Evolutionary conservation across 2,113 vertebrate species (phyloP).

Genomic region (Hydrolagus affinis): DNA sequence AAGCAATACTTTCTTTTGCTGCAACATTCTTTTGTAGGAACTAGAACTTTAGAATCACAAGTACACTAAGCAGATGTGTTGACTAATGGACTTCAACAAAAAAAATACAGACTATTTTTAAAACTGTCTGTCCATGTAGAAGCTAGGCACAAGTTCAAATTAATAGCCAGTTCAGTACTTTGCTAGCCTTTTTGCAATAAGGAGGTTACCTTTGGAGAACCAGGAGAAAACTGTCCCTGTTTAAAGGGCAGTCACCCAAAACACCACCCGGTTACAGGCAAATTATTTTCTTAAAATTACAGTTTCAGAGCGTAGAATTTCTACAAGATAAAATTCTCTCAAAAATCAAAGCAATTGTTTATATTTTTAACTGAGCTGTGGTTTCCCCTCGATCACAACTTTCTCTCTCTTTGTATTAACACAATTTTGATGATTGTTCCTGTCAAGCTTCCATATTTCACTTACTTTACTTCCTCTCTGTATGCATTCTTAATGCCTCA

Average conservation of each 20-base stretch:
- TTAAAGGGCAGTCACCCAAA: no score
- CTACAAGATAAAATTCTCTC: neutral
- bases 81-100: neutral
- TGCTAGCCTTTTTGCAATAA: neutral
- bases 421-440: no score
- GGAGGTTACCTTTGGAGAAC: neutral
- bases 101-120: neutral
- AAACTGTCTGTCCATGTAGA: neutral
- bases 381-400: no score
- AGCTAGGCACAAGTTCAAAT: neutral
- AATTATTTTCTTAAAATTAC: no score
- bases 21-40: neutral
- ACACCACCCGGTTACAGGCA: no score
- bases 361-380: neutral
- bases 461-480: no score
- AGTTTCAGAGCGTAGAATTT: neutral
- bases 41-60: slow-evolving; percentile 12
- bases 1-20: slow-evolving; percentile 1
- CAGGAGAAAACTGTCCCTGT: neutral
- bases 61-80: slow-evolving; percentile 27
- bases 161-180: neutral
- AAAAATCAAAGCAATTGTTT: neutral
- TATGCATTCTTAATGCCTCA: no score
- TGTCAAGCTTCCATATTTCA: no score
- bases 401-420: no score